Evolutionary conservation across 2,888 invertebrate species (phyloP).

Genomic region (Calliphora vomitoria): DNA sequence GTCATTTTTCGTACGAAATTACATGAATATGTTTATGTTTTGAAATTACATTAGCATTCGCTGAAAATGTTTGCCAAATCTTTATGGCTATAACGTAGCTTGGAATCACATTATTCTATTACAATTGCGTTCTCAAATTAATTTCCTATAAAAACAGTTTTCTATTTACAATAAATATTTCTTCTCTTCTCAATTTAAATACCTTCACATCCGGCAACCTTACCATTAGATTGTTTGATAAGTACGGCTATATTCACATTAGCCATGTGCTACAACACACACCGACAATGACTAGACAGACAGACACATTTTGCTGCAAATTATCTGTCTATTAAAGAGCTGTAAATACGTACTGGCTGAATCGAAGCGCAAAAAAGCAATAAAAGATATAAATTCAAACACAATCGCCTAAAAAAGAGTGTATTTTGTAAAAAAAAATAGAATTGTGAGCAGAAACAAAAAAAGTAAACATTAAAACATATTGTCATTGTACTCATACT

Average conservation of each 20-base stretch:
- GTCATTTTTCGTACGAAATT: too few species aligned
- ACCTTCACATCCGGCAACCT: slow-evolving; percentile 26
- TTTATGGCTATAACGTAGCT: too few species aligned
- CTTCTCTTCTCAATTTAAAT: not conserved
- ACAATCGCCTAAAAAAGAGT: not conserved
- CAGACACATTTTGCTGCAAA: slow-evolving; percentile 34
- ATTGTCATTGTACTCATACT: slow-evolving; percentile 8
- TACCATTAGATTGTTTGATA: not conserved
- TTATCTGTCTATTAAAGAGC: slow-evolving; percentile 35
- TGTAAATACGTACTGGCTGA: slow-evolving; percentile 38
- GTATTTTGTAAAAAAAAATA: slow-evolving; percentile 29
- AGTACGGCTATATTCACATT: slow-evolving; percentile 21
- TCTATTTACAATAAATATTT: not conserved
- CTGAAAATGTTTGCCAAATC: too few species aligned
- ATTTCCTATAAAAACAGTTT: too few species aligned
- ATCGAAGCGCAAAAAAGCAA: not conserved
- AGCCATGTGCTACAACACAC: slow-evolving; percentile 11
- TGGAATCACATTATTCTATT: too few species aligned
- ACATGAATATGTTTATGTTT: too few species aligned
- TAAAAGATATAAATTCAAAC: slow-evolving; percentile 1
- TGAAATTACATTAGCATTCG: too few species aligned
- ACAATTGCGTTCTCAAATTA: too few species aligned
- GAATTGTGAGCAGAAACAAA: slow-evolving; percentile 30
- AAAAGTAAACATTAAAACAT: slow-evolving; percentile 8
- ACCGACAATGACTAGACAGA: not conserved